Conservation (phyloP, 2,797 vertebrate genomes). For the Phrynocephalus forsythii region DNA sequence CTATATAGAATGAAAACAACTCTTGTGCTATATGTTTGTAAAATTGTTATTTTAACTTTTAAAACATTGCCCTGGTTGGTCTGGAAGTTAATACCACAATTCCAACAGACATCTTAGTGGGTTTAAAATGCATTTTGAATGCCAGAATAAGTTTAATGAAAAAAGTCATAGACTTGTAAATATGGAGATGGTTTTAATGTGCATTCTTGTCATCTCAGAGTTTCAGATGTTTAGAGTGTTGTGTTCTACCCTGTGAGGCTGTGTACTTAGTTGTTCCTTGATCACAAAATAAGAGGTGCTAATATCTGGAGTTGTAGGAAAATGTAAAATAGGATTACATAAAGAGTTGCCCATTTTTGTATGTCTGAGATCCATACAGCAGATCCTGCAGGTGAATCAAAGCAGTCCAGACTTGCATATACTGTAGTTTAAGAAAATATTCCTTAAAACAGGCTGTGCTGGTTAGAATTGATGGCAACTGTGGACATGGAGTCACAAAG, state of each 20-base stretch:
- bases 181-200: neutral
- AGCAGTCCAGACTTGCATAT: no score
- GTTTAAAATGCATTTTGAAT: no score
- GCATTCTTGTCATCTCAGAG: neutral
- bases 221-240: neutral
- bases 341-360: neutral
- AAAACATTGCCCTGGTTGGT: neutral
- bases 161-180: no score
- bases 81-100: neutral
- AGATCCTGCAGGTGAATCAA: no score
- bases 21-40: neutral
- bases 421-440: no score
- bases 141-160: no score
- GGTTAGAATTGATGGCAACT: no score
- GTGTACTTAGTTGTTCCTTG: neutral
- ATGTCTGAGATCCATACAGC: no score
- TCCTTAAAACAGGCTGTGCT: no score
- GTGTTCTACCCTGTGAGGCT: neutral
- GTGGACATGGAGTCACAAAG: no score
- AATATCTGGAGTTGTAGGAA: neutral
- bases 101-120: neutral
- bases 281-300: neutral
- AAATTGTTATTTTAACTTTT: neutral
- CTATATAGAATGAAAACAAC: neutral
- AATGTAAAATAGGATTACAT: neutral